A percentile compares a stretch with the other conserved stretches of the same genome.
phyloP scores from a whole-genome alignment of 2,797 vertebrate species.

The Platyrinchus mystaceus region DNA sequence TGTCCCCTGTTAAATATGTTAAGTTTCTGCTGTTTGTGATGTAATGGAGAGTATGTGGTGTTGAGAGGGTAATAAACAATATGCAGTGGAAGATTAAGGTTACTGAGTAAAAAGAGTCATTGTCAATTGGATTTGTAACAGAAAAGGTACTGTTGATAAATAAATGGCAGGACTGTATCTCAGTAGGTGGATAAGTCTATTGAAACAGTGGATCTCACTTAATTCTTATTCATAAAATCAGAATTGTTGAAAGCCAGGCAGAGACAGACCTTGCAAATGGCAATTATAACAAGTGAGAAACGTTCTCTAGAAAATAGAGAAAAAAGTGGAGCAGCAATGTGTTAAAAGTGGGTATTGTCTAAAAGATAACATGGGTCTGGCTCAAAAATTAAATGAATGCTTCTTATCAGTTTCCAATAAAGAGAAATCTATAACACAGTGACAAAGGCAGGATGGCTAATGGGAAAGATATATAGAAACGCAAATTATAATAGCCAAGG shows the following conservation, averaged over 20 bases:
- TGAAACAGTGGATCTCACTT: not conserved
- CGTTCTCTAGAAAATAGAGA: not conserved
- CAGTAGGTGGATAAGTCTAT: not conserved
- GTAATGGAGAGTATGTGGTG: not conserved
- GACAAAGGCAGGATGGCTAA: not conserved
- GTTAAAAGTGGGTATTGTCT: not conserved
- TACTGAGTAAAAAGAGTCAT: not conserved
- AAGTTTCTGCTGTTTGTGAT: not conserved
- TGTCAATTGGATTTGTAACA: constrained; percentile 13
- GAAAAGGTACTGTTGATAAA: constrained; percentile 30
- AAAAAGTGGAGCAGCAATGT: not conserved
- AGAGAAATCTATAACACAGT: not conserved
- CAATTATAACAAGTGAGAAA: constrained; percentile 15
- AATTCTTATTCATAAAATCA: constrained; percentile 49
- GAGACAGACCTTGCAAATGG: constrained; percentile 21
- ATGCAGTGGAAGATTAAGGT: constrained; percentile 35
- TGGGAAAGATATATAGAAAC: not conserved
- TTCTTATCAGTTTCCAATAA: constrained; percentile 18
- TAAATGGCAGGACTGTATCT: constrained; percentile 8
- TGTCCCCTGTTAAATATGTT: not conserved
- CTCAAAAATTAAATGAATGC: not conserved
- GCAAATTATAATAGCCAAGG: not conserved
- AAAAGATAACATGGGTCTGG: not conserved
- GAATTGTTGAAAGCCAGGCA: constrained; percentile 12
- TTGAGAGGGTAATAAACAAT: constrained; percentile 32